Percentiles rank a stretch among this genome's conserved stretches.
Evolutionary conservation across 1,140 invertebrate species (phyloP).

Genomic region (Centruroides vittatus): DNA sequence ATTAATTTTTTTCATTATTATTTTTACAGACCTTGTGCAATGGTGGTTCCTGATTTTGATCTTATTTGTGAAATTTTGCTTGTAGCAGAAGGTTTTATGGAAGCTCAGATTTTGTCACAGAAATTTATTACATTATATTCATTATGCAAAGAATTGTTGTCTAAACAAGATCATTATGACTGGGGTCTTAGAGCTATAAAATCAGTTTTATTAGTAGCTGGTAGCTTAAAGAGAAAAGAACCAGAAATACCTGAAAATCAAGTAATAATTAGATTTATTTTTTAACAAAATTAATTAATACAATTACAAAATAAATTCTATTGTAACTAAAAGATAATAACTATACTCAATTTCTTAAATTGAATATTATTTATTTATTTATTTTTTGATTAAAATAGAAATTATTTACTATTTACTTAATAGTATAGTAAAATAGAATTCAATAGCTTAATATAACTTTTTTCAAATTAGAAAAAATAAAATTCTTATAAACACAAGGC

Average conservation of each 20-base stretch:
- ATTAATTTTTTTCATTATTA: slow-evolving; percentile 12
- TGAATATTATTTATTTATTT: too few relatives aligned
- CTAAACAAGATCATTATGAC: slow-evolving; percentile 96
- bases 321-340: too few relatives aligned
- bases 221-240: slow-evolving; percentile 79
- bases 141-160: slow-evolving; percentile 82
- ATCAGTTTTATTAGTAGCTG: slow-evolving; percentile 88
- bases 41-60: slow-evolving; percentile 96
- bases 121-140: slow-evolving; percentile 96
- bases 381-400: too few relatives aligned
- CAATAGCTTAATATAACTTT: too few relatives aligned
- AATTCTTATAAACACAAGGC: too few relatives aligned
- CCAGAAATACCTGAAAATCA: slow-evolving; percentile 87
- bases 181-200: slow-evolving; percentile 93
- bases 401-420: too few relatives aligned
- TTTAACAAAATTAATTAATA: too few relatives aligned
- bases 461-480: too few relatives aligned
- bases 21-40: slow-evolving; percentile 73
- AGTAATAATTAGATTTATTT: slow-evolving; percentile 21
- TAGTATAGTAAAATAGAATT: too few relatives aligned
- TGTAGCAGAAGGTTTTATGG: slow-evolving; percentile 92
- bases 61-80: slow-evolving; percentile 97
- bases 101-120: slow-evolving; percentile 75
- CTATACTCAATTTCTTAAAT: too few relatives aligned
- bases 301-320: too few relatives aligned